Evolutionary conservation across 2,113 vertebrate species (phyloP).

Genomic region (Dasypus novemcinctus): DNA sequence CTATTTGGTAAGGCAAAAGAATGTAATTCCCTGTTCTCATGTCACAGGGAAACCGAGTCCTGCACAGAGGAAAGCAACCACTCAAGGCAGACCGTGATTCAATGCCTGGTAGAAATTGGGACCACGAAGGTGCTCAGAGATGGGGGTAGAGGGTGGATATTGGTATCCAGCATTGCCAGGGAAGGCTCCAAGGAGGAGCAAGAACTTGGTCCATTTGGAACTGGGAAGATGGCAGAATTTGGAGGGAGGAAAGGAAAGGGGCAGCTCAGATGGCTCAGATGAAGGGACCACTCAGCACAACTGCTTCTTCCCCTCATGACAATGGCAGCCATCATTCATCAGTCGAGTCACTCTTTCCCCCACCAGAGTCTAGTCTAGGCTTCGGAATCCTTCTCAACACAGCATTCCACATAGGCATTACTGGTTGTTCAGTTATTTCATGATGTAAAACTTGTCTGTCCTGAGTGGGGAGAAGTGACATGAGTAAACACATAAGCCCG

Average conservation of each 20-base stretch:
- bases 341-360: background rate
- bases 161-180: background rate
- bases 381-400: background rate
- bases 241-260: background rate
- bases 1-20: background rate
- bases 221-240: background rate
- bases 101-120: background rate
- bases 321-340: background rate
- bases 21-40: background rate
- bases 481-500: background rate
- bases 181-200: background rate
- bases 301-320: background rate
- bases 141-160: too few relatives aligned
- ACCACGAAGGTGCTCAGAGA: background rate
- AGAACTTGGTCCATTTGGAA: fast-evolving
- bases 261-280: background rate
- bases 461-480: background rate
- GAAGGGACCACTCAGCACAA: background rate
- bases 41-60: background rate
- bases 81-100: background rate
- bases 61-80: too few relatives aligned
- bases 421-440: background rate
- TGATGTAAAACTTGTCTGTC: background rate
- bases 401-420: background rate
- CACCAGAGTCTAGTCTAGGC: background rate